Conservation (phyloP, 2,888 invertebrate species). For the Gibbula magus region DNA sequence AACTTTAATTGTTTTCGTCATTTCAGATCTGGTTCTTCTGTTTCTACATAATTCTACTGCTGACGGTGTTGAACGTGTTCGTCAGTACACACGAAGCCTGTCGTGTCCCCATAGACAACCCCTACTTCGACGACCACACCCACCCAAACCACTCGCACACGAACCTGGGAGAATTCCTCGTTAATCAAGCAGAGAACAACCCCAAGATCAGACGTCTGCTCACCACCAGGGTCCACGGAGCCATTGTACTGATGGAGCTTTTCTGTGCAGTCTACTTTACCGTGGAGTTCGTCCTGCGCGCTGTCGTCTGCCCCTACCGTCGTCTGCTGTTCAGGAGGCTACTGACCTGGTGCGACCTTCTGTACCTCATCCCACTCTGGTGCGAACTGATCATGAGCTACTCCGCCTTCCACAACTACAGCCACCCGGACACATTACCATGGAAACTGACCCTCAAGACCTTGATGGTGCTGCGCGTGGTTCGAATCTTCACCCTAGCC, state of each 20-base stretch:
- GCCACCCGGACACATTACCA: slow-evolving; percentile 29
- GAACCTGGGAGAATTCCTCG: neutral
- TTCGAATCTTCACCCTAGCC: slow-evolving; percentile 52
- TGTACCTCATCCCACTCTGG: slow-evolving; percentile 55
- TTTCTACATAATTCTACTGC: slow-evolving; percentile 53
- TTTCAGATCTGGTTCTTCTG: slow-evolving; percentile 59
- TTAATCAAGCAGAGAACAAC: slow-evolving; percentile 22
- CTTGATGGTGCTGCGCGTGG: slow-evolving; percentile 49
- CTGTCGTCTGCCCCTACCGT: slow-evolving; percentile 46
- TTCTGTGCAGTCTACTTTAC: slow-evolving; percentile 53
- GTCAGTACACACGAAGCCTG: neutral
- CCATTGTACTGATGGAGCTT: slow-evolving; percentile 42
- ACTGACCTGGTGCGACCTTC: slow-evolving; percentile 47
- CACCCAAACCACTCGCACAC: slow-evolving; percentile 29
- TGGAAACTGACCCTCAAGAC: slow-evolving; percentile 44
- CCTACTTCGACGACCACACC: slow-evolving; percentile 12
- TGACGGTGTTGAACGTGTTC: slow-evolving; percentile 52
- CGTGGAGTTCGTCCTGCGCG: slow-evolving; percentile 48
- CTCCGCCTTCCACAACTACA: slow-evolving; percentile 41
- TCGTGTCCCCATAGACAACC: neutral
- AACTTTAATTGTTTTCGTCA: neutral
- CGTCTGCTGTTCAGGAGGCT: slow-evolving; percentile 38
- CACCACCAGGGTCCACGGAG: slow-evolving; percentile 49
- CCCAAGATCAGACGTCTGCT: slow-evolving; percentile 40
- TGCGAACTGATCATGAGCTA: slow-evolving; percentile 43